Evolutionary conservation across 2,113 vertebrate genomes (phyloP), one percentile per base, ranked within the genome.

Genomic region (Microtus montanus): DNA sequence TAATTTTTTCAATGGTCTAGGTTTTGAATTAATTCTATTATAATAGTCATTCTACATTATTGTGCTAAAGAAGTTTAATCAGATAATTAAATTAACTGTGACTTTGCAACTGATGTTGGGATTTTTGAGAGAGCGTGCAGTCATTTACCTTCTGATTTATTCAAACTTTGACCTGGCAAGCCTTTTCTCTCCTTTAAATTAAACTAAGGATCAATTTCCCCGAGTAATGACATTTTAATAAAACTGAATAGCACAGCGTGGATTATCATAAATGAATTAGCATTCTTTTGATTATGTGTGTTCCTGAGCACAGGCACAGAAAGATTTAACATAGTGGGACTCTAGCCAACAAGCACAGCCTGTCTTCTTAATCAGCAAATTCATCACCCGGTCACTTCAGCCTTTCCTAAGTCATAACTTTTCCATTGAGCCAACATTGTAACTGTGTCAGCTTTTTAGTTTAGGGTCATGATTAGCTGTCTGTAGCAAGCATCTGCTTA

Each of bases 31-130:
- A 93, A 96, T 90, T 97, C 75, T 78, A 80, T 91, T 96, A 64
- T 86, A 96, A 93, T 93, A 97, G 58, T 97, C 47, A 90, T 89
- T 91, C 35, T 96, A 22, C 19, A 92, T 96, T 24, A 92, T 96
- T 97, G 97, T 97, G 97, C 93, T 78, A 97, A 97, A 94, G 90
- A 92, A 97, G 88, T 96, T 58, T 82, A 10, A 91, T 10, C 15
- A 89, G 79, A 90, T 98, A 98, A 98, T 98, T 98, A 97, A 98
- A 98, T 98, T 97, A 98, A 96, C 89, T 98, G 93, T 98, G 96
- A 97, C 95, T 98, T 97, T 95, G 94, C 91, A 98, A 97, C 52
- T 97, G 89, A 98, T 98, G 97, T 97, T 97, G 86, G 96, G 92
- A 97, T 97, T 97, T 96, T 13, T 92, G 73, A 96, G 96, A 96